Evolutionary conservation across 2,888 invertebrate genomes (phyloP), one percentile per base, ranked within the genome.

Genomic region (Sarcophaga rosellei): DNA sequence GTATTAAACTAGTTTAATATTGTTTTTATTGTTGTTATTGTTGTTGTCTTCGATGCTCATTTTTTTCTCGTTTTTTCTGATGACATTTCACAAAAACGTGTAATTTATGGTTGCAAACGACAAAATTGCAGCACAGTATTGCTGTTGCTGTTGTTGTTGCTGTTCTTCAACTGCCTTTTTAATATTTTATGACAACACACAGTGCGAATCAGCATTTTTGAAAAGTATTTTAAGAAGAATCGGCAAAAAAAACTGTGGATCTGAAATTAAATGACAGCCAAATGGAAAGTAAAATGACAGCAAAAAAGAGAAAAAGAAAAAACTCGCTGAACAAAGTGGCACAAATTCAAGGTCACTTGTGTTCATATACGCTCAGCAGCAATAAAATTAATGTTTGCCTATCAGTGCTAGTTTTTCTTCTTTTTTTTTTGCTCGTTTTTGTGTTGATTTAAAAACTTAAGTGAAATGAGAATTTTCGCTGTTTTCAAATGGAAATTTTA

Each of bases 151-250:
- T 35, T 35, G 35, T 6, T 35, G 35, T 6, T 35, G 8, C 35
- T 35, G 35, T 35, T 35, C 35, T 35, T 35, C 35, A 35, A 53
- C 53, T 53, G 23, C 65, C 47, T 59, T 25, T 62, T 65, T 59
- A 61, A 82, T 73, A 83, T 78, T 78, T 78, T 83, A 62, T 76
- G 79, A 75, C 75, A 85, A 83, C 68, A 76, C 53, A 53, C 53
- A 15, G 63, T 80, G 66, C 76, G 75, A 74, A 79, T 85, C 82
- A 85, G 82, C 85, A 82, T 20, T 82, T 81, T 74, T 53, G 5
- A 53, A 53, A 74, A 72, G 57, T 70, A 70, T 25, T 70, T 76
- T 69, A 25, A 21, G 21, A 79, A 72, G 3, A 47, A 10, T 35
- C 35, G 35, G 35, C 35, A 35, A 66, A 66, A 4, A 44, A 44